Percentiles rank a stretch among this genome's conserved stretches.
phyloP scores from a whole-genome alignment of 2,888 invertebrate species.

The Auanema freiburgensis region DNA sequence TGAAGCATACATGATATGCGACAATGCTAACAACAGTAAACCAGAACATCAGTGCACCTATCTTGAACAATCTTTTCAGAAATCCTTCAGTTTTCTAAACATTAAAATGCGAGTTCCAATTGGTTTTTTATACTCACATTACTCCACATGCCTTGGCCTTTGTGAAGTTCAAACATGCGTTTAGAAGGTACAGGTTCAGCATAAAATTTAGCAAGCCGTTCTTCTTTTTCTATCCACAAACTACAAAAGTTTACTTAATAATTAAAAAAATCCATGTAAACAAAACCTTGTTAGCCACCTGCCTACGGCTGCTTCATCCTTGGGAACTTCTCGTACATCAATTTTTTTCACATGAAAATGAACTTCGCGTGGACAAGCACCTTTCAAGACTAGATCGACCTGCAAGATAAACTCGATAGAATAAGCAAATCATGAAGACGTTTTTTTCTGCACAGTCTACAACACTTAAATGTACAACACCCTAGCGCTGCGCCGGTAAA shows the following conservation, averaged over 20 bases:
- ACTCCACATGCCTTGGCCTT: constrained; percentile 47
- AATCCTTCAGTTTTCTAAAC: constrained; percentile 41
- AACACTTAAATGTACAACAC: no score
- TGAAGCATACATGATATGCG: constrained; percentile 55
- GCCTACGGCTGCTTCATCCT: constrained; percentile 36
- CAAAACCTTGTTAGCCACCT: constrained; percentile 49
- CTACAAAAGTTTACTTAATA: constrained; percentile 18
- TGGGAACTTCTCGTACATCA: constrained; percentile 57
- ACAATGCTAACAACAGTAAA: constrained; percentile 47
- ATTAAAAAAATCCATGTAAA: no score
- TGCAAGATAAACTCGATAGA: constrained; percentile 6
- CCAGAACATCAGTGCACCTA: constrained; percentile 55
- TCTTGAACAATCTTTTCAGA: constrained; percentile 40
- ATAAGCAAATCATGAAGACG: not conserved
- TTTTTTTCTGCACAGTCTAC: not conserved
- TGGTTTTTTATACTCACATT: constrained; percentile 30
- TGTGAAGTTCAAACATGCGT: constrained; percentile 44
- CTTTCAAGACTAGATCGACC: constrained; percentile 72
- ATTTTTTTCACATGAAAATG: constrained; percentile 75
- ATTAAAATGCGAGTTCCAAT: constrained; percentile 1
- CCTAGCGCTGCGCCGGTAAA: no score
- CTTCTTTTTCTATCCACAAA: constrained; percentile 56
- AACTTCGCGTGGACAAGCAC: constrained; percentile 77
- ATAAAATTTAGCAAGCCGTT: constrained; percentile 50
- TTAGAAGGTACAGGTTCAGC: constrained; percentile 42